phyloP scores from a whole-genome alignment of 1,140 invertebrate genomes.

The Odontomachus brunneus region DNA sequence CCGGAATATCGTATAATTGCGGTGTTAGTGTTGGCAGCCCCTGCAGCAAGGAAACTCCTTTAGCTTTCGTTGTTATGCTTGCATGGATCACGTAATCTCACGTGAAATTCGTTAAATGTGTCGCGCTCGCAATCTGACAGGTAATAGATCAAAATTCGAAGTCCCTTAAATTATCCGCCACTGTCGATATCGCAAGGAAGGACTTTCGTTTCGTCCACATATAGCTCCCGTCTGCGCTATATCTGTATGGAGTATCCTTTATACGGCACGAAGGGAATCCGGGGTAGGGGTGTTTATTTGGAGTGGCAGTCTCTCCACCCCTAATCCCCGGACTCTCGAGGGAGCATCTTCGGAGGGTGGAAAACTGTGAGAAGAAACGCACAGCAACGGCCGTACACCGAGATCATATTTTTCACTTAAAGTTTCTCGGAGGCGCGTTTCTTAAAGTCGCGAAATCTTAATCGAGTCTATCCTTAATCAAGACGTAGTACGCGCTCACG shows the following conservation, averaged over 20 bases:
- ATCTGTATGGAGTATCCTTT: constrained; percentile 33
- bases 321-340: constrained; percentile 80
- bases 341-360: constrained; percentile 75
- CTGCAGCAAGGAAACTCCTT: constrained; percentile 64
- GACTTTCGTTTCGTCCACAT: neutral
- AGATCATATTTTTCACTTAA: constrained; percentile 67
- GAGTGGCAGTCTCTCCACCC: constrained; percentile 81
- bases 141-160: neutral
- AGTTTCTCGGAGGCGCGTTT: neutral
- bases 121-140: neutral
- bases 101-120: too few relatives aligned
- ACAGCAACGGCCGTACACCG: constrained; percentile 10
- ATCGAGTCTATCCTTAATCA: constrained; percentile 19
- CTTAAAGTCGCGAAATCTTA: constrained; percentile 25
- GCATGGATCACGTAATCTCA: too few relatives aligned
- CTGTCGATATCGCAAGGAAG: constrained; percentile 1
- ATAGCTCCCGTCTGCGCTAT: neutral
- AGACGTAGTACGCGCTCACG: neutral
- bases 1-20: constrained; percentile 72
- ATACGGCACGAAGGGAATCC: constrained; percentile 41
- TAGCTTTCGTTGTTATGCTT: too few relatives aligned
- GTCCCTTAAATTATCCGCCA: neutral
- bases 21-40: constrained; percentile 82
- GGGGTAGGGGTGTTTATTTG: constrained; percentile 83
- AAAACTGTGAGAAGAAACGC: constrained; percentile 74